These are phyloP conservation scores for Scomber scombrus DNA, from an alignment of 2,113 vertebrate genomes.

Conservation along the genomic window DNA sequence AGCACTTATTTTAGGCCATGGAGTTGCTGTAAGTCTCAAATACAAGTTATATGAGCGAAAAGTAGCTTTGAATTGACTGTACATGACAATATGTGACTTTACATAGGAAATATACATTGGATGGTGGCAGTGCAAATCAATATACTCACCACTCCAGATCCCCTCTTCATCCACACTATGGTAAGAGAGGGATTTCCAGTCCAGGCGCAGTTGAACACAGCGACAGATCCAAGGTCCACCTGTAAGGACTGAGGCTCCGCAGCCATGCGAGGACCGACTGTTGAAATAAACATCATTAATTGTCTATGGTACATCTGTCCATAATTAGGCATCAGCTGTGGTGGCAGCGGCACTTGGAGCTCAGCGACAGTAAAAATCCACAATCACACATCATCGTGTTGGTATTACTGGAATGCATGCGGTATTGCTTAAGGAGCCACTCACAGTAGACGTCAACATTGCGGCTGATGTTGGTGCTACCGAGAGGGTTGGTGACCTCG, in stretches of 20 bases:
- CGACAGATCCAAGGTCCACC: conserved; percentile 95
- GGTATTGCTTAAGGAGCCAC: conserved; percentile 59
- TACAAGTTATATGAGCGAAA: not conserved
- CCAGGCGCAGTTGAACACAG: conserved; percentile 97
- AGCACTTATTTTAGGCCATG: not conserved
- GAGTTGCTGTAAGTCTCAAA: not conserved
- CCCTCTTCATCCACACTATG: conserved; percentile 99
- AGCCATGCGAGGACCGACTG: conserved; percentile 96
- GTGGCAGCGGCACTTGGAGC: not conserved
- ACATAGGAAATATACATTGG: not conserved
- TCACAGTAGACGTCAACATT: conserved; percentile 98
- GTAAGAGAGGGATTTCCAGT: conserved; percentile 97
- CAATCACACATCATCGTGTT: conserved; percentile 2
- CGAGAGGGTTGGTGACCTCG: conserved; percentile 95
- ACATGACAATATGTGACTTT: not conserved
- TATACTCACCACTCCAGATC: conserved; percentile 94
- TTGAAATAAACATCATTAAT: conserved; percentile 19
- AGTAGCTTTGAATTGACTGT: not conserved
- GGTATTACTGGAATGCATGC: not conserved
- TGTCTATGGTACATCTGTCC: conserved; percentile 10
- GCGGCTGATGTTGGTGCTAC: conserved; percentile 97
- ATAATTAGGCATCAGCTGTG: conserved; percentile 11
- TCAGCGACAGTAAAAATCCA: conserved; percentile 19
- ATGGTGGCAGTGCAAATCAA: not conserved
- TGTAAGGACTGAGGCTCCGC: conserved; percentile 95